A percentile compares a stretch with the other conserved stretches of the same genome.
These are phyloP conservation scores for Calameuta filiformis DNA, from an alignment of 2,888 invertebrate species.

Conservation along the genomic window DNA sequence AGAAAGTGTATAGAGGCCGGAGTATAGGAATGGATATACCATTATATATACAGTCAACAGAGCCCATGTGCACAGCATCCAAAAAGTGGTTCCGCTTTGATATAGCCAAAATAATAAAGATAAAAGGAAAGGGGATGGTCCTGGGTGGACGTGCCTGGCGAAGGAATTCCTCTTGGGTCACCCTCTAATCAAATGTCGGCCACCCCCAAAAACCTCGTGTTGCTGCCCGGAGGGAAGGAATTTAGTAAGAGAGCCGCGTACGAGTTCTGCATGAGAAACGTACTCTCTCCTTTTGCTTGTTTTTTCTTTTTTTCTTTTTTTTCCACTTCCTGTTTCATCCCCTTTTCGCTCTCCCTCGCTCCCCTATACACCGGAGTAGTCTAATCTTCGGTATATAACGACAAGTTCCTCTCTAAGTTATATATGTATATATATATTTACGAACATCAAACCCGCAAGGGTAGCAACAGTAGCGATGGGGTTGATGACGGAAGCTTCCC, in stretches of 20 bases:
- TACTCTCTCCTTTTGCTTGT: neutral
- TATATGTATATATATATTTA: slow-evolving; percentile 1
- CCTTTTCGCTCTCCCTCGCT: slow-evolving; percentile 8
- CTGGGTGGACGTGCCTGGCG: slow-evolving; percentile 1
- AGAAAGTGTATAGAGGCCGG: neutral
- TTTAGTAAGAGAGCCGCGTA: slow-evolving; percentile 35
- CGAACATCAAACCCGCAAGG: slow-evolving; percentile 17
- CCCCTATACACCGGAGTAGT: neutral
- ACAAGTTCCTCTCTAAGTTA: neutral
- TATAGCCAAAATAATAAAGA: slow-evolving; percentile 10
- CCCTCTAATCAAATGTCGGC: slow-evolving; percentile 44
- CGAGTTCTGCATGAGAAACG: slow-evolving; percentile 33
- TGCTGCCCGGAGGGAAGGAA: slow-evolving; percentile 26
- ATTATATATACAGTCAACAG: neutral
- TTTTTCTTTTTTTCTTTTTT: neutral
- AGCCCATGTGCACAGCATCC: neutral
- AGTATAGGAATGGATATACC: neutral
- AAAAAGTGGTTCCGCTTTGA: neutral
- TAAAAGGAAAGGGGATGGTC: slow-evolving; percentile 22
- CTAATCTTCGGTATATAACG: neutral
- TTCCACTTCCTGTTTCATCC: neutral
- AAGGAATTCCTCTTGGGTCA: slow-evolving; percentile 16
- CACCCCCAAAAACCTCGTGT: slow-evolving; percentile 28
- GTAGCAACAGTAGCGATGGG: slow-evolving; percentile 31
- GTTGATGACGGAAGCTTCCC: slow-evolving; percentile 22